Conservation (phyloP, 2,888 invertebrate species). For the Invenusta paracnida region DNA sequence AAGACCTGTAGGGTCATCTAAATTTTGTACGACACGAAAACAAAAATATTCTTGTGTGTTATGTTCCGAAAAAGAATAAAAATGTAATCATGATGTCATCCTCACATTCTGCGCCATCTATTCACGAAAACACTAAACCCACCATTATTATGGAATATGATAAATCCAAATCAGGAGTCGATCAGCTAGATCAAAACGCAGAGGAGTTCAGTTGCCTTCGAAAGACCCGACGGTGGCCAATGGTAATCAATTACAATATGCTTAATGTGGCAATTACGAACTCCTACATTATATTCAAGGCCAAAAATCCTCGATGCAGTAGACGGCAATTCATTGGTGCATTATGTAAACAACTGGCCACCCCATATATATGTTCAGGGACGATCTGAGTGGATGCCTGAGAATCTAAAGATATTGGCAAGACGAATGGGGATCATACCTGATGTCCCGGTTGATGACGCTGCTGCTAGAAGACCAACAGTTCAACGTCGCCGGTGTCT, state of each 20-base stretch:
- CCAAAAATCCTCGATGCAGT: background rate
- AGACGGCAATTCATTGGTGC: background rate
- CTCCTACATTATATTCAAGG: constrained; percentile 3
- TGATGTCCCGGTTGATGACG: background rate
- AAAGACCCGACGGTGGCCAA: constrained; percentile 29
- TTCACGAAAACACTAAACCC: background rate
- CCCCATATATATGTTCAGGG: background rate
- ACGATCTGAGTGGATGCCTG: background rate
- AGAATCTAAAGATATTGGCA: background rate
- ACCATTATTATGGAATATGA: background rate
- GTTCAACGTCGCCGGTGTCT: background rate
- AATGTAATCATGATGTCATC: constrained; percentile 29
- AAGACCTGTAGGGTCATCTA: background rate
- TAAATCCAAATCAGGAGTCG: background rate
- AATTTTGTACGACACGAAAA: background rate
- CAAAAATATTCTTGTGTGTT: background rate
- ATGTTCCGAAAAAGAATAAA: constrained; percentile 14
- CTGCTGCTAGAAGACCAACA: background rate
- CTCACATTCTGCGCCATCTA: constrained; percentile 1
- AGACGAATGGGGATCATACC: background rate
- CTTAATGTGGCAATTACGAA: constrained; percentile 15
- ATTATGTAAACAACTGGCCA: background rate
- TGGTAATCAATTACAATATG: constrained; percentile 32
- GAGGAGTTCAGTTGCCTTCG: constrained; percentile 17
- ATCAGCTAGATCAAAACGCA: background rate